phyloP scores from a whole-genome alignment of 1,140 invertebrate species.

The Lepidotrigona ventralis region DNA sequence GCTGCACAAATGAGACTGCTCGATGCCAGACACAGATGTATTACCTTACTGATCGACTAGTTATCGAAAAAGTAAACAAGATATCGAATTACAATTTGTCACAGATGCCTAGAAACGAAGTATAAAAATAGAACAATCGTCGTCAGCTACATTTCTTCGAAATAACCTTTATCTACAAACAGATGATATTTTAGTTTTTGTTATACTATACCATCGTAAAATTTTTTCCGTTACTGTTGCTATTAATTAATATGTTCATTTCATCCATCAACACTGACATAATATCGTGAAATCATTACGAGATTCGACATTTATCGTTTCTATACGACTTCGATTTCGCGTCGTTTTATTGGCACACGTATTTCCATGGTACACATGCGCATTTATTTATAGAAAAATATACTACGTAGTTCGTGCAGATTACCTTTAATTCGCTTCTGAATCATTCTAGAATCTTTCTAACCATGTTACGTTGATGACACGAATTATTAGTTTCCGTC shows the following conservation, averaged over 20 bases:
- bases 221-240: not conserved
- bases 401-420: conserved; percentile 21
- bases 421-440: conserved; percentile 4
- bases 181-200: not conserved
- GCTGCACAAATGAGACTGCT: no score
- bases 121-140: conserved; percentile 13
- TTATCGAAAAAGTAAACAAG: conserved; percentile 33
- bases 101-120: not conserved
- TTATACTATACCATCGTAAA: not conserved
- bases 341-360: not conserved
- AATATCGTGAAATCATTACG: not conserved
- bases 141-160: not conserved
- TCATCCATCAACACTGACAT: not conserved
- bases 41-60: not conserved
- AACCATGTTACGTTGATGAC: not conserved
- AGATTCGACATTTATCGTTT: not conserved
- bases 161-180: not conserved
- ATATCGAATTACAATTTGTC: conserved; percentile 36
- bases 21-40: not conserved
- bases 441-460: not conserved
- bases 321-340: not conserved
- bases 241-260: not conserved
- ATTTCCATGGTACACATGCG: not conserved
- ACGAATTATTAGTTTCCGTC: not conserved
- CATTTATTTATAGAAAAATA: not conserved